Conservation (phyloP, 2,797 vertebrate genomes). For the Phalloptychus januarius region DNA sequence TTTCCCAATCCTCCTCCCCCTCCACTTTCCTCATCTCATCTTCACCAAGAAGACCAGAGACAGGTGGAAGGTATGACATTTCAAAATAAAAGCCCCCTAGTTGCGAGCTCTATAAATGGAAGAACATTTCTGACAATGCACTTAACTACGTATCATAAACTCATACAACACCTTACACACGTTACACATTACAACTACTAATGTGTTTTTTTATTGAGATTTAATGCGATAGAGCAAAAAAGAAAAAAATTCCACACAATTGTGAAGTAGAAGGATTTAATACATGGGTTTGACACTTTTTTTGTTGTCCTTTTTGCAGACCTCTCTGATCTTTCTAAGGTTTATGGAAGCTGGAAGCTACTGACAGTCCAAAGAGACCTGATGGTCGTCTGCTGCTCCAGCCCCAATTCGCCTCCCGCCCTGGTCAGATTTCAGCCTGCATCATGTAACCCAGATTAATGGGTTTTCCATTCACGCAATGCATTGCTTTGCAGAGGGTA, state of each 20-base stretch:
- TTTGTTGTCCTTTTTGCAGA: constrained; percentile 33
- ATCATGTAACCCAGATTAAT: neutral
- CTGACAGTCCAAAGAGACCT: constrained; percentile 83
- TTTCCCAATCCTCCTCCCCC: constrained; percentile 4
- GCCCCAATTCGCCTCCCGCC: constrained; percentile 78
- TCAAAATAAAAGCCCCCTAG: constrained; percentile 9
- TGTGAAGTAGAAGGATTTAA: neutral
- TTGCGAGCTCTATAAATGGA: neutral
- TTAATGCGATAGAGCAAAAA: neutral
- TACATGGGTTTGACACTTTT: neutral
- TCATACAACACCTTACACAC: neutral
- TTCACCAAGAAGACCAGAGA: constrained; percentile 40
- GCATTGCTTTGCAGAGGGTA: constrained; percentile 72
- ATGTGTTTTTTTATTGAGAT: neutral
- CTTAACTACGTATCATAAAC: accelerated
- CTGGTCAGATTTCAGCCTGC: constrained; percentile 72
- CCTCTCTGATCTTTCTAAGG: constrained; percentile 29
- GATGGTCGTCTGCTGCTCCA: constrained; percentile 84
- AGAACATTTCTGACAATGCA: neutral
- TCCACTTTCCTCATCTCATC: constrained; percentile 31
- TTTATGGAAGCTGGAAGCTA: constrained; percentile 84
- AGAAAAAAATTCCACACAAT: neutral
- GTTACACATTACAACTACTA: neutral
- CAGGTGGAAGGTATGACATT: constrained; percentile 61
- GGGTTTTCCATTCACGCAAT: neutral